A percentile compares a stretch with the other conserved stretches of the same genome.
These are phyloP conservation scores for Crossaster papposus DNA, from an alignment of 53 echinoderm and acorn worm species.

Conservation along the genomic window DNA sequence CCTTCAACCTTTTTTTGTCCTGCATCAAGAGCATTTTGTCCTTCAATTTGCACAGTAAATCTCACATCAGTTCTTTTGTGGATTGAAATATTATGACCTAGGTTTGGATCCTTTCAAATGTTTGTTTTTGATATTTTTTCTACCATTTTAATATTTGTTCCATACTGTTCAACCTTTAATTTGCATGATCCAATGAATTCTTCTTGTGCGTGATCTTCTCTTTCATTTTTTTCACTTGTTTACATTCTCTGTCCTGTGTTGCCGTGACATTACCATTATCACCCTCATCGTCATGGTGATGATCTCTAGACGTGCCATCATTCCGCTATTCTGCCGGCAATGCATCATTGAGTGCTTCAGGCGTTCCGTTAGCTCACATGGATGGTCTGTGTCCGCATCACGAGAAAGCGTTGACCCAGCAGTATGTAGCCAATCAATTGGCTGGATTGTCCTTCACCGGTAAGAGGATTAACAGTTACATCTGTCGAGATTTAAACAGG, in stretches of 20 bases:
- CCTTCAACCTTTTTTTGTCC: neutral
- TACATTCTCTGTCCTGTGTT: neutral
- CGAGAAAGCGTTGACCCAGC: conserved; percentile 89
- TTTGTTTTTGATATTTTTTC: no score
- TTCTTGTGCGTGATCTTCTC: neutral
- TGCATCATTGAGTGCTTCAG: conserved; percentile 58
- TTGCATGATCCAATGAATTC: neutral
- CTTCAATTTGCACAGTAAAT: neutral
- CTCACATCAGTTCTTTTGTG: neutral
- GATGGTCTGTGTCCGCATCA: conserved; percentile 97
- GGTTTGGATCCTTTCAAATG: no score
- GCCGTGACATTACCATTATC: conserved; percentile 8
- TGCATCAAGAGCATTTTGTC: neutral
- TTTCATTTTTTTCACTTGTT: neutral
- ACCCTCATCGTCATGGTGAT: neutral
- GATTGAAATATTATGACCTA: neutral
- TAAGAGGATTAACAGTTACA: conserved; percentile 41
- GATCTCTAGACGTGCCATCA: conserved; percentile 63
- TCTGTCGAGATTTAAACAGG: neutral
- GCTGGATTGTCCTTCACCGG: conserved; percentile 92
- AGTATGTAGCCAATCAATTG: conserved; percentile 96
- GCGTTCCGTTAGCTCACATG: conserved; percentile 68
- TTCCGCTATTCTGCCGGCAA: conserved; percentile 75
- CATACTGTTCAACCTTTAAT: neutral
- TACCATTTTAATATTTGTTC: no score